Evolutionary conservation across 1,140 invertebrate species (phyloP).

Genomic region (Zaprionus lachaisei): DNA sequence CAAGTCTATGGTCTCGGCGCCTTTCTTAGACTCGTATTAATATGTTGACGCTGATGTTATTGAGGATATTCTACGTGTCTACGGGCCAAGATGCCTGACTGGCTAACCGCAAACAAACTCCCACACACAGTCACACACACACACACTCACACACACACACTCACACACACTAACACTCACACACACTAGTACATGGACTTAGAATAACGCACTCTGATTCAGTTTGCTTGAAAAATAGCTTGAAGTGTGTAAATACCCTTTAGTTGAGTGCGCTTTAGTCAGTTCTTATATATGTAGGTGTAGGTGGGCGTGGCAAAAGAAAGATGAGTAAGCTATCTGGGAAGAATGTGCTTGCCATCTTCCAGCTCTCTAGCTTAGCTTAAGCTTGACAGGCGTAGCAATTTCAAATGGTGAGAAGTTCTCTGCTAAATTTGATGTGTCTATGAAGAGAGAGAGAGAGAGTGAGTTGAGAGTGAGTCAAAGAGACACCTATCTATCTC

Average conservation of each 20-base stretch:
- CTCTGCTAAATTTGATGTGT: too few species aligned
- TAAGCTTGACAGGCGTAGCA: too few species aligned
- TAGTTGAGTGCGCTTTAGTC: too few species aligned
- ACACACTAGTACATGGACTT: constrained; percentile 11
- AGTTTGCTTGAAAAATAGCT: not conserved
- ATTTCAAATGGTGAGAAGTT: too few species aligned
- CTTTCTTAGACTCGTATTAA: constrained; percentile 18
- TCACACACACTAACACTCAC: not conserved
- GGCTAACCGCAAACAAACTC: constrained; percentile 12
- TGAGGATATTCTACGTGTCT: constrained; percentile 31
- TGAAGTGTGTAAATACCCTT: too few species aligned
- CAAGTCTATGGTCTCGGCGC: not conserved
- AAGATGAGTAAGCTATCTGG: too few species aligned
- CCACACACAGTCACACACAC: not conserved
- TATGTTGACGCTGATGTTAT: constrained; percentile 47
- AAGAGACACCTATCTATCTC: too few species aligned
- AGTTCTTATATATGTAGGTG: accelerated
- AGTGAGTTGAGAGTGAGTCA: too few species aligned
- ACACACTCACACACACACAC: not conserved
- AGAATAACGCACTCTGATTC: constrained; percentile 7
- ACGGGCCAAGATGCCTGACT: constrained; percentile 8
- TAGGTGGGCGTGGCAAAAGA: too few species aligned
- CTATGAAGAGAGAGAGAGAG: too few species aligned
- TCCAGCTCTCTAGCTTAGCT: too few species aligned
- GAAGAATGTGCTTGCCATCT: too few species aligned